These are phyloP conservation scores for Syngnathus rostellatus DNA, from an alignment of 2,797 vertebrate species.

Conservation along the genomic window DNA sequence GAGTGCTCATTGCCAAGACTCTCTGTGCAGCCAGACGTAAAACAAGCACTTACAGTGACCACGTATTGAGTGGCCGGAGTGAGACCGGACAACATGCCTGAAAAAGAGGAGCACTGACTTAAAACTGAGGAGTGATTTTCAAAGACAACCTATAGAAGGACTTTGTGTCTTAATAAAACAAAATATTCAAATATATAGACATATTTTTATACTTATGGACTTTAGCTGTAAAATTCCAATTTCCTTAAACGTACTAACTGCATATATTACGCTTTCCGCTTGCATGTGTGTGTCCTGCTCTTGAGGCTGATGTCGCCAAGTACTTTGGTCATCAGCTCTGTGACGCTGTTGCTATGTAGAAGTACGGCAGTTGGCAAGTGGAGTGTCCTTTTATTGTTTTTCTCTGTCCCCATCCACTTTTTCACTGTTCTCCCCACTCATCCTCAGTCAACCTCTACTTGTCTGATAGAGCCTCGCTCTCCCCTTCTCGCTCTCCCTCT, in stretches of 20 bases:
- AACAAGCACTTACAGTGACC: conserved; percentile 83
- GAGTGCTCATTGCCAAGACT: conserved; percentile 57
- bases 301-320: conserved; percentile 5
- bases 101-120: conserved; percentile 21
- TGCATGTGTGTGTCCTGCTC: not conserved
- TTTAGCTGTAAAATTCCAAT: too few species aligned
- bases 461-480: conserved; percentile 18
- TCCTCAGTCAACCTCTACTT: conserved; percentile 34
- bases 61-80: conserved; percentile 78
- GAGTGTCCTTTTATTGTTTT: conserved; percentile 3
- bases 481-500: conserved; percentile 13
- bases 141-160: conserved; percentile 7
- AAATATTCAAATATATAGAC: not conserved
- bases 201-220: too few species aligned
- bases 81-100: conserved; percentile 80
- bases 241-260: not conserved
- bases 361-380: conserved; percentile 10
- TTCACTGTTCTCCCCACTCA: conserved; percentile 27
- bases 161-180: not conserved
- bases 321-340: conserved; percentile 5
- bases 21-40: conserved; percentile 79
- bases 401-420: conserved; percentile 15
- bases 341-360: conserved; percentile 58
- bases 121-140: not conserved
- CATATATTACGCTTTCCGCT: not conserved